phyloP scores from a whole-genome alignment of 2,113 vertebrate species.

The Corythornis cristatus region DNA sequence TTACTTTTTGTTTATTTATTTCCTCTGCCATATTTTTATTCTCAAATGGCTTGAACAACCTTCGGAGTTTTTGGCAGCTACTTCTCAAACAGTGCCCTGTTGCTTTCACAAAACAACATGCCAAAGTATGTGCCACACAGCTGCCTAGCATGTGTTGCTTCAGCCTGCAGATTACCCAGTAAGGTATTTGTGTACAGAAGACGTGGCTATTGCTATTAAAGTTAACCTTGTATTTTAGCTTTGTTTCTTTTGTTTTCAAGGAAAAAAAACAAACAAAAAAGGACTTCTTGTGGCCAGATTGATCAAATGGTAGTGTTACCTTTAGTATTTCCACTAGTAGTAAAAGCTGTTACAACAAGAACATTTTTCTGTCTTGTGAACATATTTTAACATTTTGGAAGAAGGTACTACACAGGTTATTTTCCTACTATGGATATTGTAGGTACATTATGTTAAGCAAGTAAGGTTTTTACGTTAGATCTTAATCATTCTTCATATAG shows the following conservation, averaged over 20 bases:
- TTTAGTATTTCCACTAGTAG: neutral
- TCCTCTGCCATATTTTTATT: neutral
- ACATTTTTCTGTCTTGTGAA: neutral
- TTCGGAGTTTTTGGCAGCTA: neutral
- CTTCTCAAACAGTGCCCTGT: neutral
- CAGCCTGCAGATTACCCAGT: neutral
- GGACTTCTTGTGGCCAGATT: too few species aligned
- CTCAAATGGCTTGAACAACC: neutral
- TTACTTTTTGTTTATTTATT: neutral
- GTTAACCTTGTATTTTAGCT: neutral
- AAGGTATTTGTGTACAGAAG: neutral
- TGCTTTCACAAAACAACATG: neutral
- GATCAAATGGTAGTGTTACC: too few species aligned
- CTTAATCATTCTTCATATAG: neutral
- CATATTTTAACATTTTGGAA: neutral
- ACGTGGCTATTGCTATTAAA: neutral
- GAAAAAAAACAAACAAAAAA: neutral
- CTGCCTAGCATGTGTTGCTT: neutral
- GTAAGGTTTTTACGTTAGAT: neutral
- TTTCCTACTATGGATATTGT: neutral
- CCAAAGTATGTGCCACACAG: rapidly evolving
- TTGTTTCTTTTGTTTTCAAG: neutral
- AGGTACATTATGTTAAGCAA: neutral
- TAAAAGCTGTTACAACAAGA: neutral
- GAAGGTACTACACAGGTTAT: neutral